Percentiles rank a stretch among this genome's conserved stretches.
Evolutionary conservation across 2,888 invertebrate species (phyloP).

Genomic region (Heterodera filipjevi): DNA sequence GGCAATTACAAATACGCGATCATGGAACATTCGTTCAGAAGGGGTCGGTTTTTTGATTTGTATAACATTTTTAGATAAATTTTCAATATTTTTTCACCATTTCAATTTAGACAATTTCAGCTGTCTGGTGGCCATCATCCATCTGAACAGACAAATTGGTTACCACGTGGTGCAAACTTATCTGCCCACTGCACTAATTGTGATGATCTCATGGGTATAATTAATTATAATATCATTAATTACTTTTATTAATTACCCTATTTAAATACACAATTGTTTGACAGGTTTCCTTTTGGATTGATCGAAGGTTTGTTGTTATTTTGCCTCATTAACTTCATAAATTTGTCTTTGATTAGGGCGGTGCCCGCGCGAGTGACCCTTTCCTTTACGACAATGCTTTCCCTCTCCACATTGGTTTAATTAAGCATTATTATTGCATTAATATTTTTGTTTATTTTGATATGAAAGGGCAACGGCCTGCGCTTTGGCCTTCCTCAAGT

Average conservation of each 20-base stretch:
- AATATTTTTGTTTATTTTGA: not conserved
- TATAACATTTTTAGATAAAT: too few species aligned
- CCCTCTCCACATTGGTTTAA: slow-evolving; percentile 59
- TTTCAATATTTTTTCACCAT: too few species aligned
- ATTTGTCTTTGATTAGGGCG: slow-evolving; percentile 42
- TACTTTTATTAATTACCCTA: not conserved
- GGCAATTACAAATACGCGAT: slow-evolving; percentile 58
- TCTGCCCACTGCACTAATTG: slow-evolving; percentile 49
- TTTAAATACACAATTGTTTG: not conserved
- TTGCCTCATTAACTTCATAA: slow-evolving; percentile 33
- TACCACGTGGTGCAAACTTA: slow-evolving; percentile 62
- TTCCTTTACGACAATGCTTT: slow-evolving; percentile 62
- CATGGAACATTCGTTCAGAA: slow-evolving; percentile 52
- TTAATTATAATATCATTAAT: not conserved
- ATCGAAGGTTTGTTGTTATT: slow-evolving; percentile 35
- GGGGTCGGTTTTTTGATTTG: too few species aligned
- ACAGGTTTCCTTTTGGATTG: slow-evolving; percentile 53
- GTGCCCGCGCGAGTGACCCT: slow-evolving; percentile 63
- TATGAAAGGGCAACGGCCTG: slow-evolving; percentile 40
- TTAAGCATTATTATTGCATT: not conserved
- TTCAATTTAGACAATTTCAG: slow-evolving; percentile 54
- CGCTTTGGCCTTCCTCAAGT: slow-evolving; percentile 43
- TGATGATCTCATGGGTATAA: slow-evolving; percentile 52
- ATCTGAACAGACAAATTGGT: slow-evolving; percentile 58
- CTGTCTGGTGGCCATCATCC: slow-evolving; percentile 56